A percentile compares a stretch with the other conserved stretches of the same genome.
phyloP scores from a whole-genome alignment of 2,797 vertebrate species.

The Halcyon badia region DNA sequence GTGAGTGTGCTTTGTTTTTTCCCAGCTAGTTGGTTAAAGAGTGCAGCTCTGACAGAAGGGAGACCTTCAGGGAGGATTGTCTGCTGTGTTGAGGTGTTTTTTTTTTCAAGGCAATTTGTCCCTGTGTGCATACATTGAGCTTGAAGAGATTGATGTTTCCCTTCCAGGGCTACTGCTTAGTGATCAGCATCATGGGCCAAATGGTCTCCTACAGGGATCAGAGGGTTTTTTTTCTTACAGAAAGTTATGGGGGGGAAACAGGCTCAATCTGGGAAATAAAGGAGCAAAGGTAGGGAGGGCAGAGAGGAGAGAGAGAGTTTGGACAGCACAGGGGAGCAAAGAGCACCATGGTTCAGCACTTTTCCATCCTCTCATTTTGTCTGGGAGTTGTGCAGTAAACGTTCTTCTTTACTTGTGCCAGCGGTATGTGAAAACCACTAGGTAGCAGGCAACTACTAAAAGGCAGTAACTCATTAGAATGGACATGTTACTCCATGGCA shows the following conservation, averaged over 20 bases:
- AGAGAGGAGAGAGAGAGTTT: background rate
- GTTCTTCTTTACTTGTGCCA: constrained; percentile 12
- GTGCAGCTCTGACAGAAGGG: background rate
- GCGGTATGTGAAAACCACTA: constrained; percentile 10
- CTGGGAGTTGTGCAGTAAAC: background rate
- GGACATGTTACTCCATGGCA: background rate
- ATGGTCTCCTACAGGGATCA: background rate
- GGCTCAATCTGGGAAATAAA: background rate
- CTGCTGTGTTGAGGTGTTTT: background rate
- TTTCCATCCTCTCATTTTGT: constrained; percentile 18
- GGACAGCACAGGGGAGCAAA: background rate
- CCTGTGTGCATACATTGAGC: background rate
- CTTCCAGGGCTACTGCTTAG: background rate
- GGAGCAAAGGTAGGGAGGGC: background rate
- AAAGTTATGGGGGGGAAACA: fast-evolving
- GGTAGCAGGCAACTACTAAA: background rate
- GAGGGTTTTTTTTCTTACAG: background rate
- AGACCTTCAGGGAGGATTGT: background rate
- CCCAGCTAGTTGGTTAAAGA: background rate
- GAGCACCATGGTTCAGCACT: background rate
- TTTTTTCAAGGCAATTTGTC: background rate
- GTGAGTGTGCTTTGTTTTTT: background rate
- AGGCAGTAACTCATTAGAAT: background rate
- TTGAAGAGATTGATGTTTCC: background rate
- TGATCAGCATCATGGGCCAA: background rate